phyloP scores from a whole-genome alignment of 2,888 invertebrate genomes.

The Temnothorax ravouxi region DNA sequence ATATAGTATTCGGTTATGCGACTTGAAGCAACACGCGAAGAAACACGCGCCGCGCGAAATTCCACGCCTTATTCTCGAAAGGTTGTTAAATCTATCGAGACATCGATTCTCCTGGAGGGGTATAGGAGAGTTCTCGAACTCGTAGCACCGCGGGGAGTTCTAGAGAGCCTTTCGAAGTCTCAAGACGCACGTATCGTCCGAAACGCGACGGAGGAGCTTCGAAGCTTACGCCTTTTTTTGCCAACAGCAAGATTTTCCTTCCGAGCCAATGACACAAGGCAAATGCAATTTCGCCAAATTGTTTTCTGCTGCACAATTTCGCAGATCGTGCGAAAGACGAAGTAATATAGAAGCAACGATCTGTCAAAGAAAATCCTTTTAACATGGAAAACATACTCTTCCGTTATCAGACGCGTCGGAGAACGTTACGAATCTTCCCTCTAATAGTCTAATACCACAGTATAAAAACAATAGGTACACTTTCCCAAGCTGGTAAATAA shows the following conservation, averaged over 20 bases:
- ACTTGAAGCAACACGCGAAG: constrained; percentile 36
- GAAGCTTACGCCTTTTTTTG: constrained; percentile 54
- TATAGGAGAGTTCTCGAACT: constrained; percentile 64
- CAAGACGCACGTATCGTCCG: constrained; percentile 63
- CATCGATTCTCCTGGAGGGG: constrained; percentile 65
- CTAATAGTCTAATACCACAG: constrained; percentile 35
- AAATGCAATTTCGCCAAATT: constrained; percentile 49
- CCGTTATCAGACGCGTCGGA: neutral
- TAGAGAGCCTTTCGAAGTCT: constrained; percentile 71
- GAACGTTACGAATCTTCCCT: neutral
- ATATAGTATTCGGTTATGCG: constrained; percentile 38
- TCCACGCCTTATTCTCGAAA: constrained; percentile 57
- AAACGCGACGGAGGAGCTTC: constrained; percentile 57
- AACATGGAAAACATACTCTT: neutral
- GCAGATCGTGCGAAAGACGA: constrained; percentile 35
- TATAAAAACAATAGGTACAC: too few relatives aligned
- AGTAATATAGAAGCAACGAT: constrained; percentile 40
- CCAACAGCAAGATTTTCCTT: constrained; percentile 53
- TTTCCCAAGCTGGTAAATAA: too few relatives aligned
- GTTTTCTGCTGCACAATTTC: constrained; percentile 47
- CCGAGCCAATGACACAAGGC: constrained; percentile 35
- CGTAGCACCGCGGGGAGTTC: constrained; percentile 61
- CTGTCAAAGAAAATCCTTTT: constrained; percentile 4
- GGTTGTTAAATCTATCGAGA: constrained; percentile 63
- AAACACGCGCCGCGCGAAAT: constrained; percentile 64